Evolutionary conservation across 2,113 vertebrate genomes (phyloP).

Genomic region (Sus scrofa): DNA sequence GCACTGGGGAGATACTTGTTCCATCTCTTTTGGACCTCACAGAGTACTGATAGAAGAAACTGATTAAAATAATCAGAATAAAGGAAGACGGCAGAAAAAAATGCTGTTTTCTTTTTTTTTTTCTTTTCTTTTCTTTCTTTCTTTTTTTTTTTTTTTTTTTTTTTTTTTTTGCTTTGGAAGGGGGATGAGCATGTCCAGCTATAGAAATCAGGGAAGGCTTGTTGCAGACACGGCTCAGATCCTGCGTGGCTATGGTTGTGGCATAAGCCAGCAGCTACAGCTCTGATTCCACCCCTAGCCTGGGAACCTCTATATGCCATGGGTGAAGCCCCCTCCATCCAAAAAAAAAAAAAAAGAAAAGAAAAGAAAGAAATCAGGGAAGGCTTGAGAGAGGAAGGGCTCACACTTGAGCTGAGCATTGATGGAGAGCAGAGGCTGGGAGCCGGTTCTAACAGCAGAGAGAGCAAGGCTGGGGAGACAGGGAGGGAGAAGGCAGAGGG

Average conservation of each 20-base stretch:
- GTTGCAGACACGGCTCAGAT: neutral
- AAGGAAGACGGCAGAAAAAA: neutral
- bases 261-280: no score
- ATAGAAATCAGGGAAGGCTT: neutral
- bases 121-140: no score
- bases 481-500: neutral
- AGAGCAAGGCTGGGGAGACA: no score
- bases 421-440: neutral
- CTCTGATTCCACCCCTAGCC: no score
- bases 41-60: neutral
- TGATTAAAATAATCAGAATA: conserved; percentile 1
- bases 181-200: neutral
- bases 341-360: no score
- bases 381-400: neutral
- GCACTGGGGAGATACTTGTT: neutral
- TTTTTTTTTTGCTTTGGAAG: neutral
- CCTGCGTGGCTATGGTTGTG: no score
- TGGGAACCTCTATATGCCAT: no score
- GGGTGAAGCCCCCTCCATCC: no score
- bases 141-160: neutral
- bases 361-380: neutral
- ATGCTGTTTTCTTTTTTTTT: neutral
- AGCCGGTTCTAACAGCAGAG: neutral
- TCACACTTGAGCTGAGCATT: neutral
- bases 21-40: neutral